A percentile compares a stretch with the other conserved stretches of the same genome.
These are phyloP conservation scores for Scaptomyza cyrtandrae DNA, from an alignment of 2,888 invertebrate species.

Conservation along the genomic window DNA sequence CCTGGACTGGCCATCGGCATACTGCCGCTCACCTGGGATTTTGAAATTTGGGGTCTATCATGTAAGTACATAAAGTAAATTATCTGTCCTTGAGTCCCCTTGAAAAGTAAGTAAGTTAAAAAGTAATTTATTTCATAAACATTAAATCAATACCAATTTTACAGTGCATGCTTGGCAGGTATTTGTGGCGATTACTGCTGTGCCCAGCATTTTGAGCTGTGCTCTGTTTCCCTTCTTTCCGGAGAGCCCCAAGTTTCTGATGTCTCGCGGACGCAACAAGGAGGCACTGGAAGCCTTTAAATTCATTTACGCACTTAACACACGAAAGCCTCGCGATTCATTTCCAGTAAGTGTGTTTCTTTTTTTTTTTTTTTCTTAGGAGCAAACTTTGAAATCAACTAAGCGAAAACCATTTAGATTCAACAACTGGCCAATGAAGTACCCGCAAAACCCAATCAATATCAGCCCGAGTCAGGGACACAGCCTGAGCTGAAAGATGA, in stretches of 20 bases:
- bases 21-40: slow-evolving; percentile 87
- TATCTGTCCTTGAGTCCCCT: slow-evolving; percentile 21
- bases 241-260: slow-evolving; percentile 83
- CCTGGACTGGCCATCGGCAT: slow-evolving; percentile 90
- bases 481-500: background rate
- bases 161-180: slow-evolving; percentile 77
- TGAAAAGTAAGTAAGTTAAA: too few relatives aligned
- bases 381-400: background rate
- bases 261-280: slow-evolving; percentile 79
- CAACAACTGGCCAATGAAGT: slow-evolving; percentile 72
- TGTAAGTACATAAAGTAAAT: slow-evolving; percentile 47
- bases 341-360: slow-evolving; percentile 87
- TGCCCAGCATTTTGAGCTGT: slow-evolving; percentile 68
- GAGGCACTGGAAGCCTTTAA: slow-evolving; percentile 82
- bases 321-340: slow-evolving; percentile 86
- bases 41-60: slow-evolving; percentile 83
- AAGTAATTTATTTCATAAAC: background rate
- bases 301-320: slow-evolving; percentile 88
- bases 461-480: slow-evolving; percentile 9
- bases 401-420: slow-evolving; percentile 55
- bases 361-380: background rate
- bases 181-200: slow-evolving; percentile 68
- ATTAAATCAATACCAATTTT: background rate
- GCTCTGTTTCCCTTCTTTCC: slow-evolving; percentile 69
- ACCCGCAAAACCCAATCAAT: slow-evolving; percentile 43